These are phyloP conservation scores for Sesamia inferens DNA, from an alignment of 2,888 invertebrate species.

Conservation along the genomic window DNA sequence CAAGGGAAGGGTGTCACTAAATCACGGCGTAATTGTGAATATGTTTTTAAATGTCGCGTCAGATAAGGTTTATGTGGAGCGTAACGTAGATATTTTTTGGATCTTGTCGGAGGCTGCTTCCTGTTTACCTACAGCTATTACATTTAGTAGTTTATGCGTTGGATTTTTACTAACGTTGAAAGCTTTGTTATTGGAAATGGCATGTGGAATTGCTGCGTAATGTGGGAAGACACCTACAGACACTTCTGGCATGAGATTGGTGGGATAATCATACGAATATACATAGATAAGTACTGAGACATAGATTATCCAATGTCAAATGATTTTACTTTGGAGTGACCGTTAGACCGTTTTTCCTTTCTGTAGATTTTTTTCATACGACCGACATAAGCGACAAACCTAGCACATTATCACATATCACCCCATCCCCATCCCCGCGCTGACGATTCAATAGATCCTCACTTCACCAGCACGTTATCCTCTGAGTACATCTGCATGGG, in stretches of 20 bases:
- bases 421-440: background rate
- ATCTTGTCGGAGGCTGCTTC: background rate
- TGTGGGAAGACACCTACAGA: background rate
- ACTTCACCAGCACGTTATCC: slow-evolving; percentile 11
- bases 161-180: background rate
- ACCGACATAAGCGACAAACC: background rate
- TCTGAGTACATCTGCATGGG: slow-evolving; percentile 31
- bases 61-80: slow-evolving; percentile 47
- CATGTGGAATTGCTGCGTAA: background rate
- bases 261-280: background rate
- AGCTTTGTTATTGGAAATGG: background rate
- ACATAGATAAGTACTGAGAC: too few species aligned
- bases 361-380: background rate
- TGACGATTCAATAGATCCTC: slow-evolving; percentile 29
- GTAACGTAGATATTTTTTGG: background rate
- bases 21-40: slow-evolving; percentile 56
- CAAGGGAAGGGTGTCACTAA: slow-evolving; percentile 38
- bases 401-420: background rate
- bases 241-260: background rate
- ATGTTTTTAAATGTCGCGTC: slow-evolving; percentile 49
- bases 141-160: background rate
- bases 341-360: background rate
- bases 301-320: background rate
- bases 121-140: slow-evolving; percentile 19
- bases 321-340: background rate